A percentile compares a stretch with the other conserved stretches of the same genome.
These are phyloP conservation scores for Anadara kagoshimensis DNA, from an alignment of 1,140 invertebrate species.

Conservation along the genomic window DNA sequence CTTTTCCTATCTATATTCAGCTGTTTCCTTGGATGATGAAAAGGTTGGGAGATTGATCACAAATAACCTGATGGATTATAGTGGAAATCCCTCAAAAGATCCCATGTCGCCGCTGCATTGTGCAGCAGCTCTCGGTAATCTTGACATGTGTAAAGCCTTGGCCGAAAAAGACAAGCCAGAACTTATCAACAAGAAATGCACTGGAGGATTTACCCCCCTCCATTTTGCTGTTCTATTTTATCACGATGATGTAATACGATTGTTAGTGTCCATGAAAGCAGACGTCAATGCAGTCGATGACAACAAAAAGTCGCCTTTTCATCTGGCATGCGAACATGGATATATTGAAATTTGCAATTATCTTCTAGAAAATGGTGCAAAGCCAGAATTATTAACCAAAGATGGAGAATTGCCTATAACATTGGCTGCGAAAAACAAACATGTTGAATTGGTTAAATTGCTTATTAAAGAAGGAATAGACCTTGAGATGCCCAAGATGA, in stretches of 20 bases:
- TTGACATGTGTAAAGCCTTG: conserved; percentile 10
- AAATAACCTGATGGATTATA: neutral
- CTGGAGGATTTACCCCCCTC: conserved; percentile 41
- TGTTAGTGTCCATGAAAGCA: conserved; percentile 42
- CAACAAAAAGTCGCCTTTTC: conserved; percentile 54
- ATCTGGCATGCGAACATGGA: conserved; percentile 45
- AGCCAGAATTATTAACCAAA: conserved; percentile 28
- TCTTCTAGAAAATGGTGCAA: conserved; percentile 29
- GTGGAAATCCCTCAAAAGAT: conserved; percentile 2
- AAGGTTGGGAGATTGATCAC: conserved; percentile 7
- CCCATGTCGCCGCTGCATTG: conserved; percentile 21
- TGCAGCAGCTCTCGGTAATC: conserved; percentile 30
- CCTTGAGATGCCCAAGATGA: conserved; percentile 6
- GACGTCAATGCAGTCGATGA: conserved; percentile 38
- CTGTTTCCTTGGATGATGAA: conserved; percentile 17
- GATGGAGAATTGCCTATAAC: conserved; percentile 25
- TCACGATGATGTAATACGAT: conserved; percentile 28
- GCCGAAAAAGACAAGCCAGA: conserved; percentile 7
- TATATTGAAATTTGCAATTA: conserved; percentile 25
- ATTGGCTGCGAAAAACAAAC: conserved; percentile 21
- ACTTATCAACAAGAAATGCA: conserved; percentile 15
- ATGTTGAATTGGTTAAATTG: conserved; percentile 19
- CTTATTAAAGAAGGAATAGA: conserved; percentile 29
- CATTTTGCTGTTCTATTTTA: conserved; percentile 47
- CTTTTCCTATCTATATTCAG: conserved; percentile 23